These are phyloP conservation scores for Anagrus nilaparvatae DNA, from an alignment of 1,140 invertebrate genomes.

Conservation along the genomic window DNA sequence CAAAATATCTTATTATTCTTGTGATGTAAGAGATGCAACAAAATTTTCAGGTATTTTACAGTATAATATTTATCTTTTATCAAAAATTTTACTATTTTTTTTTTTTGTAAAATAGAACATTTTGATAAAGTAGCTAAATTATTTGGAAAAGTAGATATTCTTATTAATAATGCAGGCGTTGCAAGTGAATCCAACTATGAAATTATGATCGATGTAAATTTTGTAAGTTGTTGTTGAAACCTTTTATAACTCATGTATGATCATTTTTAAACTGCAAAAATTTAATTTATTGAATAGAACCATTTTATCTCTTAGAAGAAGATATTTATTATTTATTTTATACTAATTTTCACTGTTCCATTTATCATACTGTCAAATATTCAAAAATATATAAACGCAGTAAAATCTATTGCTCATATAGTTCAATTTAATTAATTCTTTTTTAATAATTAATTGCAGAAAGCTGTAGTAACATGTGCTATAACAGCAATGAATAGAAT, in stretches of 20 bases:
- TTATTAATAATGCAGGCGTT: slow-evolving; percentile 10
- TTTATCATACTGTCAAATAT: not conserved
- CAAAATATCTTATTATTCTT: slow-evolving; percentile 4
- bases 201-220: not conserved
- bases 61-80: too few relatives aligned
- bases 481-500: slow-evolving; percentile 39
- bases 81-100: too few relatives aligned
- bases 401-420: not conserved
- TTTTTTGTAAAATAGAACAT: slow-evolving; percentile 10
- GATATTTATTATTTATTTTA: not conserved
- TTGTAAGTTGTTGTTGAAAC: too few relatives aligned
- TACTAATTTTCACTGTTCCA: too few relatives aligned
- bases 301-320: not conserved
- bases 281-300: too few relatives aligned
- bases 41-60: slow-evolving; percentile 6
- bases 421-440: not conserved
- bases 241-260: too few relatives aligned
- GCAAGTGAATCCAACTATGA: not conserved
- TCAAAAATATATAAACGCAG: not conserved
- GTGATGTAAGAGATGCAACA: slow-evolving; percentile 1
- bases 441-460: slow-evolving; percentile 17
- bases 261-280: too few relatives aligned
- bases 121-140: not conserved
- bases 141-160: slow-evolving; percentile 1
- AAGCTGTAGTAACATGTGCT: slow-evolving; percentile 30